Conservation (phyloP, 1,140 invertebrate species). For the Limonius californicus region DNA sequence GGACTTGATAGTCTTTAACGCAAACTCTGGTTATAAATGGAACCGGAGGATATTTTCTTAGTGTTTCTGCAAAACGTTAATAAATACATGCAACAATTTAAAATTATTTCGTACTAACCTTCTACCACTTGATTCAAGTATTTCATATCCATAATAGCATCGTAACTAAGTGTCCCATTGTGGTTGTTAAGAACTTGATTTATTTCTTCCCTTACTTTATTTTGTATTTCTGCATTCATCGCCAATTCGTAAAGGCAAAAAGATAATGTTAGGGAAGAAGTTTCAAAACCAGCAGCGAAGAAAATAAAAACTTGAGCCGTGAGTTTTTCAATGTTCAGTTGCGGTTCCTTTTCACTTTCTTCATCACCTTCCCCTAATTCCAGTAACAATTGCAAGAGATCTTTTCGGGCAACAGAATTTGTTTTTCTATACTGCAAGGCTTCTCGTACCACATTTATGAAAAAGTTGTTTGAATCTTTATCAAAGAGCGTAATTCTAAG, state of each 20-base stretch:
- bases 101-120: slow-evolving; percentile 40
- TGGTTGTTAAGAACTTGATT: slow-evolving; percentile 47
- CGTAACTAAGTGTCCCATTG: slow-evolving; percentile 55
- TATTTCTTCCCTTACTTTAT: slow-evolving; percentile 53
- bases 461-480: slow-evolving; percentile 34
- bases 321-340: slow-evolving; percentile 8
- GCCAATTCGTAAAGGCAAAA: slow-evolving; percentile 66
- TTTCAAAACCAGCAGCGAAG: slow-evolving; percentile 73
- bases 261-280: slow-evolving; percentile 65
- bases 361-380: not conserved
- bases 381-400: slow-evolving; percentile 43
- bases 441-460: slow-evolving; percentile 36
- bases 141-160: slow-evolving; percentile 58
- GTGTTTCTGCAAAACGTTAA: not conserved
- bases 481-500: slow-evolving; percentile 1
- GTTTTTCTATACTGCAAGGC: slow-evolving; percentile 34
- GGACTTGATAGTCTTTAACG: not conserved
- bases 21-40: not conserved
- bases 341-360: slow-evolving; percentile 35
- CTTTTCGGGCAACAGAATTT: slow-evolving; percentile 39
- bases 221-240: slow-evolving; percentile 52
- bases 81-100: too few species aligned
- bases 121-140: slow-evolving; percentile 58
- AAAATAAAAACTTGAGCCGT: slow-evolving; percentile 64
- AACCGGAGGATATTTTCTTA: not conserved